Conservation (phyloP, 2,797 vertebrate species). For the Pelobates cultripes region DNA sequence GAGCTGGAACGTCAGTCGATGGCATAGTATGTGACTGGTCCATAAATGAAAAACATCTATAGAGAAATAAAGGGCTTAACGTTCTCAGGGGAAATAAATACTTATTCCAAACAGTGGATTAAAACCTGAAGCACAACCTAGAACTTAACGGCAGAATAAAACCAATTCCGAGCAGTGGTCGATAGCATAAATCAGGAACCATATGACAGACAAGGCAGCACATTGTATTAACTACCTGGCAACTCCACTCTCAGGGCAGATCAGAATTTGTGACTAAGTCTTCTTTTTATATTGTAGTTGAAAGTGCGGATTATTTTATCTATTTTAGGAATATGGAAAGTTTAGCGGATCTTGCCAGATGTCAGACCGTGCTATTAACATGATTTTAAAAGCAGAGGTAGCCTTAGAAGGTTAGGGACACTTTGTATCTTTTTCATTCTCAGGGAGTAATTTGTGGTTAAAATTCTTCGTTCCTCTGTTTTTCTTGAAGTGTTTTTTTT, state of each 20-base stretch:
- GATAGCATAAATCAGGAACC: too few relatives aligned
- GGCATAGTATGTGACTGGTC: too few relatives aligned
- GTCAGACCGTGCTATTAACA: neutral
- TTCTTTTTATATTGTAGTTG: neutral
- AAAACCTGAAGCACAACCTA: too few relatives aligned
- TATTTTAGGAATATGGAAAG: conserved; percentile 15
- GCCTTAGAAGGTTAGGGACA: conserved; percentile 16
- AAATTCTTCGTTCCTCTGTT: neutral
- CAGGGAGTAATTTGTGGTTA: conserved; percentile 5
- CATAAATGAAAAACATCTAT: too few relatives aligned
- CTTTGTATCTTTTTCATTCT: neutral
- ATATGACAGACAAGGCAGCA: too few relatives aligned
- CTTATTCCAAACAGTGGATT: too few relatives aligned
- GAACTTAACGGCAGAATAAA: too few relatives aligned
- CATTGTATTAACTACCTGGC: neutral
- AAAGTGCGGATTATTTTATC: neutral
- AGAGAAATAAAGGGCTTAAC: too few relatives aligned
- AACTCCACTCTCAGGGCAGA: neutral
- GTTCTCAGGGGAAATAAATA: too few relatives aligned
- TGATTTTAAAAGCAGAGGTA: neutral
- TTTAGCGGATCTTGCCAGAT: neutral
- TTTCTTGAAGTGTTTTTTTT: neutral
- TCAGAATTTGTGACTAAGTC: neutral
- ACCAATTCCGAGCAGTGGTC: too few relatives aligned
- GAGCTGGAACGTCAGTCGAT: too few relatives aligned